phyloP scores from a whole-genome alignment of 2,797 vertebrate species.

The Florisuga fusca region DNA sequence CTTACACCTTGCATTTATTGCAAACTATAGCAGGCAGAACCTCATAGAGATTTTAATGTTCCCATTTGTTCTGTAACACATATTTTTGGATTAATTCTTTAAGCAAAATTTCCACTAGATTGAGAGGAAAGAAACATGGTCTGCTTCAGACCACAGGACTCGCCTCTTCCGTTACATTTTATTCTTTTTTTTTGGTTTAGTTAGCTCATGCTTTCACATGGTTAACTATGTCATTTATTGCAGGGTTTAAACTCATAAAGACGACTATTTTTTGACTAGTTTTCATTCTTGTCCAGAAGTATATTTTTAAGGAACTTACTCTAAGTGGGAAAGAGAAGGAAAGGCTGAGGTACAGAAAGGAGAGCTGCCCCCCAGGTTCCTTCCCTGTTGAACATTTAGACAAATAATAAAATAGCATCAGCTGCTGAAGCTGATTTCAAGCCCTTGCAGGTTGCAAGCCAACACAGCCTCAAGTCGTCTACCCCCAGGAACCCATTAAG shows the following conservation, averaged over 20 bases:
- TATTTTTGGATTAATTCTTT: constrained; percentile 44
- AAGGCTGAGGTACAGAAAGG: constrained; percentile 5
- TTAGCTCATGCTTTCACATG: constrained; percentile 28
- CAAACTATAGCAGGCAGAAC: constrained; percentile 22
- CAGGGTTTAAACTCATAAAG: constrained; percentile 19
- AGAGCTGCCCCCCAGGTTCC: background rate
- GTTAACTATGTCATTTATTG: background rate
- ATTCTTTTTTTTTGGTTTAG: constrained; percentile 11
- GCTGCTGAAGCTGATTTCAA: constrained; percentile 19
- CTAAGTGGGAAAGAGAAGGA: constrained; percentile 15
- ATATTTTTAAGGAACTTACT: constrained; percentile 18
- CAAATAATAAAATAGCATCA: constrained; percentile 17
- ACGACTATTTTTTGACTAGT: background rate
- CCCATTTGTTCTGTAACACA: background rate
- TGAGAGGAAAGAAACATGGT: constrained; percentile 46
- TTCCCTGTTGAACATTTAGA: constrained; percentile 25
- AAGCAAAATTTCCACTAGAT: constrained; percentile 58
- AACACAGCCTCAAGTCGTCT: background rate
- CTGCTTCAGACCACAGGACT: constrained; percentile 50
- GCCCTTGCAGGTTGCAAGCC: background rate
- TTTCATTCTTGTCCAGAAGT: constrained; percentile 2
- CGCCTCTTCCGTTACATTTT: background rate
- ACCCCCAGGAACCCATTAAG: constrained; percentile 21
- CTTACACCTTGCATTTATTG: background rate
- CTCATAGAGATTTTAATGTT: constrained; percentile 34